Evolutionary conservation across 2,797 vertebrate species (phyloP).

Genomic region (Dendrocincla tyrannina): DNA sequence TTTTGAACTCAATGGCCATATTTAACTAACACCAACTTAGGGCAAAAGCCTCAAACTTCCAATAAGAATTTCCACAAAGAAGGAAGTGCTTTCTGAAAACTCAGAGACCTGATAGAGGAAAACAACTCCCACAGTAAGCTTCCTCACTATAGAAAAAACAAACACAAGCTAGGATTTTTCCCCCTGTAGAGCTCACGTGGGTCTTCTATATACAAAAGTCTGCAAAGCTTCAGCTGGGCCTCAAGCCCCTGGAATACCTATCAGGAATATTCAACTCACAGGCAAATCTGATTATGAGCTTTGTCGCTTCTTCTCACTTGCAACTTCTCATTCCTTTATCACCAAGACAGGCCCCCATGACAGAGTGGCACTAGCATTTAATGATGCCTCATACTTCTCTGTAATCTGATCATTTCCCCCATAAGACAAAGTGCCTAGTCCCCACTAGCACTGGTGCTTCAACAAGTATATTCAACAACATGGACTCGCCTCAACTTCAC

Average conservation of each 20-base stretch:
- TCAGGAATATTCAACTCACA: background rate
- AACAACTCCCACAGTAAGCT: background rate
- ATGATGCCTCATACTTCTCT: background rate
- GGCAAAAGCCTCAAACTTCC: background rate
- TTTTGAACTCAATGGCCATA: background rate
- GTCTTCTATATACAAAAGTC: background rate
- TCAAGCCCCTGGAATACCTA: background rate
- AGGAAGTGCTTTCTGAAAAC: background rate
- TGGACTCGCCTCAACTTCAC: conserved; percentile 50
- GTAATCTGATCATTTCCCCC: background rate
- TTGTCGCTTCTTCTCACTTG: background rate
- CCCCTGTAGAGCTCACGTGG: fast-evolving
- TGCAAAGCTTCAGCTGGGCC: background rate
- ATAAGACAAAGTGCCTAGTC: background rate
- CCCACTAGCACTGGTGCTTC: background rate
- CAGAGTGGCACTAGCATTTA: background rate
- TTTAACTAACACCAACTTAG: background rate
- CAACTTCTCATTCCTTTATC: background rate
- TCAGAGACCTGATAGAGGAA: background rate
- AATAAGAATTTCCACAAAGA: background rate
- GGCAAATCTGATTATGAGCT: background rate
- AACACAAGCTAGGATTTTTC: background rate
- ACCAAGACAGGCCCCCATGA: background rate
- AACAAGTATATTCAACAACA: background rate
- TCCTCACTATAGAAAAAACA: background rate